Conservation (phyloP, 2,113 vertebrate species). For the Dipodomys stephensi region DNA sequence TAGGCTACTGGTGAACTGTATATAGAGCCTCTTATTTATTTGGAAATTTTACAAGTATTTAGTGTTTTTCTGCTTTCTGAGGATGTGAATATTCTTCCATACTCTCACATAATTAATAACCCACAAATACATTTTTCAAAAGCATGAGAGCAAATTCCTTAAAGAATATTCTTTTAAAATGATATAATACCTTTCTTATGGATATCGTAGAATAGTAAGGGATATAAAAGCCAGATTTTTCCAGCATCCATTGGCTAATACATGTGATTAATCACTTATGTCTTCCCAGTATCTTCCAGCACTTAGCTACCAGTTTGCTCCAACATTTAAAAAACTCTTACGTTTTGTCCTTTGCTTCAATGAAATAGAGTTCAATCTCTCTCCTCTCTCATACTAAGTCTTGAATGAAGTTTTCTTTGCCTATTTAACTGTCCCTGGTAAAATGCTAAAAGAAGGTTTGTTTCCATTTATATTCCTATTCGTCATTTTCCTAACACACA, state of each 20-base stretch:
- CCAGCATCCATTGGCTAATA: background rate
- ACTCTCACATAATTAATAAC: background rate
- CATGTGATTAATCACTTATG: background rate
- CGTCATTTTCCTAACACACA: background rate
- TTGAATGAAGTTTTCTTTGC: background rate
- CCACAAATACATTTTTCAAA: background rate
- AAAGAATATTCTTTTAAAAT: background rate
- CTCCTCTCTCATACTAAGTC: background rate
- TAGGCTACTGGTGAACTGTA: background rate
- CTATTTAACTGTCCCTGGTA: background rate
- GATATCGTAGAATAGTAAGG: background rate
- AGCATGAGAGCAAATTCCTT: background rate
- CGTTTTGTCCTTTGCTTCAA: background rate
- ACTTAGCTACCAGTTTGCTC: background rate
- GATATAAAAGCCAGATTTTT: background rate
- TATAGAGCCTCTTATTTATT: background rate
- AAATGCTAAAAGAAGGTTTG: background rate
- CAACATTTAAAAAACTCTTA: background rate
- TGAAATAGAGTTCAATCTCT: background rate
- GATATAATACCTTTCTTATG: accelerated
- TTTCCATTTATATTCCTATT: background rate
- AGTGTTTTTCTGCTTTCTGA: background rate
- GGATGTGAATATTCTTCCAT: background rate
- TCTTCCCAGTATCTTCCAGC: background rate
- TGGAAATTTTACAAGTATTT: background rate